phyloP scores from a whole-genome alignment of 2,888 invertebrate genomes.

The Drosophila falleni region DNA sequence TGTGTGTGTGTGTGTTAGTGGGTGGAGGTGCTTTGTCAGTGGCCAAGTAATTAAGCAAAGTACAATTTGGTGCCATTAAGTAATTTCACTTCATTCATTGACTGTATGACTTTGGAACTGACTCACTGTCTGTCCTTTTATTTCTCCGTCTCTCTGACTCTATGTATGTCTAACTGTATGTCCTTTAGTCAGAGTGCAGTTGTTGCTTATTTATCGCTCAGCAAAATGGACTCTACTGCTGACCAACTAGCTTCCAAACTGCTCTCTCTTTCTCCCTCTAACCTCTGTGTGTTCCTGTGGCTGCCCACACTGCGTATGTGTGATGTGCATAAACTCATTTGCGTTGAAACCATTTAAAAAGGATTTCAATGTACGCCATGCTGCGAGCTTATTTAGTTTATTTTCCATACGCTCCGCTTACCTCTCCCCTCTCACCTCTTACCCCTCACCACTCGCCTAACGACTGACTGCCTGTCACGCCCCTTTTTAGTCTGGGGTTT shows the following conservation, averaged over 20 bases:
- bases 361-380: constrained; percentile 54
- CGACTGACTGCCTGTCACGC: not conserved
- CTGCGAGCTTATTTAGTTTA: constrained; percentile 42
- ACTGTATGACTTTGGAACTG: constrained; percentile 51
- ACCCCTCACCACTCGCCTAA: not conserved
- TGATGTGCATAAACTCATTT: constrained; percentile 56
- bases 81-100: constrained; percentile 78
- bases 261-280: not conserved
- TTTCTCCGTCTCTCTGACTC: constrained; percentile 3
- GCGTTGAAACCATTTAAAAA: constrained; percentile 66
- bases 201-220: constrained; percentile 77
- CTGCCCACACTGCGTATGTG: constrained; percentile 56
- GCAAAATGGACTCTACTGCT: constrained; percentile 71
- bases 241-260: constrained; percentile 23
- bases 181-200: constrained; percentile 12
- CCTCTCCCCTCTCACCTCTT: not conserved
- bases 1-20: constrained; percentile 11
- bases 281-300: constrained; percentile 29
- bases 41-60: constrained; percentile 83
- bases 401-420: constrained; percentile 39
- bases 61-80: constrained; percentile 82
- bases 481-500: constrained; percentile 1
- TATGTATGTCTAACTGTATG: constrained; percentile 11
- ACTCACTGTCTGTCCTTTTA: constrained; percentile 11
- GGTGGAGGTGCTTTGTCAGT: constrained; percentile 61